Percentiles rank a stretch among this genome's conserved stretches.
Conservation (phyloP, 2,113 vertebrate genomes). For the Heloderma charlesbogerti region DNA sequence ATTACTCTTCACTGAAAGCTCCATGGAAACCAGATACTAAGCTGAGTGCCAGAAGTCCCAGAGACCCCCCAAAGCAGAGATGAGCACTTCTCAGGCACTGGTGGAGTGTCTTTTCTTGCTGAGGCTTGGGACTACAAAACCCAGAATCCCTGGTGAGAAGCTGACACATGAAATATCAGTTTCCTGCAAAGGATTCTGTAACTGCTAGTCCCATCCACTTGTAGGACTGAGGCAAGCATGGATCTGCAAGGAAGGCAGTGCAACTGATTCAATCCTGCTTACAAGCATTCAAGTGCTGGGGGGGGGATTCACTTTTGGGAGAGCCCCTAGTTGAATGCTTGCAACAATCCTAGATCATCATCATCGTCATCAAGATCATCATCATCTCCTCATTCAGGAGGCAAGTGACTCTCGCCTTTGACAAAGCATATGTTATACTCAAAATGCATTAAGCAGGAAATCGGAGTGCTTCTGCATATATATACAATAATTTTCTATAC, state of each 20-base stretch:
- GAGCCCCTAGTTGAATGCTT: not conserved
- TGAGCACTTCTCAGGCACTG: not conserved
- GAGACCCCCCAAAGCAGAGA: not conserved
- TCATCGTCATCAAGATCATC: too few species aligned
- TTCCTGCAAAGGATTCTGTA: not conserved
- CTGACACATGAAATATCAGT: not conserved
- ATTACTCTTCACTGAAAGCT: not conserved
- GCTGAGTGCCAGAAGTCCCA: not conserved
- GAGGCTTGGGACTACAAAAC: not conserved
- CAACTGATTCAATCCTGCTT: not conserved
- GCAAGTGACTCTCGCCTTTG: not conserved
- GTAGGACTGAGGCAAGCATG: not conserved
- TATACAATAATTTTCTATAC: not conserved
- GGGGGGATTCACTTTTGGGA: not conserved
- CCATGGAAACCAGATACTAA: not conserved
- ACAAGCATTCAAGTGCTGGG: not conserved
- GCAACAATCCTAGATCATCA: too few species aligned
- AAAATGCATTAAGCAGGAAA: not conserved
- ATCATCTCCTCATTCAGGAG: not conserved
- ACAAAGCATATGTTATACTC: constrained; percentile 20
- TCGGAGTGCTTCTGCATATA: not conserved
- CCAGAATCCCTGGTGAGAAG: too few species aligned
- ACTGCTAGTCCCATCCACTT: too few species aligned
- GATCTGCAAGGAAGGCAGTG: not conserved
- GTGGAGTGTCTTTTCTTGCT: too few species aligned